Conservation (phyloP, 2,797 vertebrate genomes). For the Prionace glauca region DNA sequence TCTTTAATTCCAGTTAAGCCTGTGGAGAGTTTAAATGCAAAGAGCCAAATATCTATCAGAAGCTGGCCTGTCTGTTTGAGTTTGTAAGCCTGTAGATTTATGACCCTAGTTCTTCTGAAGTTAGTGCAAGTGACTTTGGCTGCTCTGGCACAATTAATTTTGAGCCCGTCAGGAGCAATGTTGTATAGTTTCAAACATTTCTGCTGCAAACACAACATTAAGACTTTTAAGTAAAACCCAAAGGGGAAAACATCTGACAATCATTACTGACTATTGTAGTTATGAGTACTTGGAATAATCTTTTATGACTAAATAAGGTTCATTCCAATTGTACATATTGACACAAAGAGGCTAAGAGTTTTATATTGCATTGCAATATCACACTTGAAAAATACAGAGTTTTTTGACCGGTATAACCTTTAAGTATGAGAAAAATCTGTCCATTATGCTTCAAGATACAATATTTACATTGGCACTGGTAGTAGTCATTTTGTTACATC, state of each 20-base stretch:
- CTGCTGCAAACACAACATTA: neutral
- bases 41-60: neutral
- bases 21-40: neutral
- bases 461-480: neutral
- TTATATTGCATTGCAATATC: neutral
- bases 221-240: neutral
- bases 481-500: neutral
- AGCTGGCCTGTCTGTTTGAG: neutral
- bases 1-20: neutral
- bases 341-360: neutral
- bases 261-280: slow-evolving; percentile 20
- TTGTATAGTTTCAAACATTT: neutral
- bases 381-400: neutral
- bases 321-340: slow-evolving; percentile 16
- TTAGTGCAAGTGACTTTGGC: neutral
- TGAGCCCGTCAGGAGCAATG: neutral
- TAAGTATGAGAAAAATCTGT: neutral
- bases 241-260: slow-evolving; percentile 35
- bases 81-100: neutral
- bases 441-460: neutral
- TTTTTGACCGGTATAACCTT: neutral
- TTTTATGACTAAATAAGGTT: slow-evolving; percentile 1
- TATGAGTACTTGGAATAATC: slow-evolving; percentile 16
- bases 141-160: neutral
- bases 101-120: neutral